Percentiles rank a stretch among this genome's conserved stretches.
phyloP scores from a whole-genome alignment of 2,888 invertebrate genomes.

The Diploptera punctata region DNA sequence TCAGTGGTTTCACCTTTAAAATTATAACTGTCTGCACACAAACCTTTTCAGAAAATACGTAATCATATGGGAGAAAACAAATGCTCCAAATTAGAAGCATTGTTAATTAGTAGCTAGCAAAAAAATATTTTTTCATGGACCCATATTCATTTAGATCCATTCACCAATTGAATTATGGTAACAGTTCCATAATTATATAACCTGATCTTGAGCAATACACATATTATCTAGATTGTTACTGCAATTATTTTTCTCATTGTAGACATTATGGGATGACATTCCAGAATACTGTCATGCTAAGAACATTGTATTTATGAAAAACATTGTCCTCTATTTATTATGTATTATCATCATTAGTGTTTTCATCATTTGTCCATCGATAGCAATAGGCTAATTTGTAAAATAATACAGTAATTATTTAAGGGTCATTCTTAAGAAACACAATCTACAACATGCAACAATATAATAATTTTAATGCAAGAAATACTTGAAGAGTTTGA shows the following conservation, averaged over 20 bases:
- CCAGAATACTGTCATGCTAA: not conserved
- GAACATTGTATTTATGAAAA: not conserved
- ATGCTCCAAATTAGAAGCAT: not conserved
- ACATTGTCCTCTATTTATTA: not conserved
- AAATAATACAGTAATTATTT: too few relatives aligned
- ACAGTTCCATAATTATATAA: not conserved
- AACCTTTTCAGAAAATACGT: not conserved
- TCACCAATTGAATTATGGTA: not conserved
- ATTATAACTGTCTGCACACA: not conserved
- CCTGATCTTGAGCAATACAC: slow-evolving; percentile 13
- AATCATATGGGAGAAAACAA: not conserved
- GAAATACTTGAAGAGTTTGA: too few relatives aligned
- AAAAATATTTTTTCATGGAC: not conserved
- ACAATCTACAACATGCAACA: too few relatives aligned
- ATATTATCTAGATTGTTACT: not conserved
- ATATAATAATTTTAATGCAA: too few relatives aligned
- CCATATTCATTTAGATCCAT: not conserved
- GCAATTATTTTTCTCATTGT: not conserved
- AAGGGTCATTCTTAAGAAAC: too few relatives aligned
- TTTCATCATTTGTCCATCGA: not conserved
- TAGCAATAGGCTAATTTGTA: not conserved
- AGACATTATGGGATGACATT: slow-evolving; percentile 4
- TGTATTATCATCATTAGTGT: not conserved
- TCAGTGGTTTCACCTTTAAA: slow-evolving; percentile 1
- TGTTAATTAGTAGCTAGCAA: not conserved